A percentile compares a stretch with the other conserved stretches of the same genome.
Conservation (phyloP, 92 coral and sea anemone genomes). For the Heliopora coerulea region DNA sequence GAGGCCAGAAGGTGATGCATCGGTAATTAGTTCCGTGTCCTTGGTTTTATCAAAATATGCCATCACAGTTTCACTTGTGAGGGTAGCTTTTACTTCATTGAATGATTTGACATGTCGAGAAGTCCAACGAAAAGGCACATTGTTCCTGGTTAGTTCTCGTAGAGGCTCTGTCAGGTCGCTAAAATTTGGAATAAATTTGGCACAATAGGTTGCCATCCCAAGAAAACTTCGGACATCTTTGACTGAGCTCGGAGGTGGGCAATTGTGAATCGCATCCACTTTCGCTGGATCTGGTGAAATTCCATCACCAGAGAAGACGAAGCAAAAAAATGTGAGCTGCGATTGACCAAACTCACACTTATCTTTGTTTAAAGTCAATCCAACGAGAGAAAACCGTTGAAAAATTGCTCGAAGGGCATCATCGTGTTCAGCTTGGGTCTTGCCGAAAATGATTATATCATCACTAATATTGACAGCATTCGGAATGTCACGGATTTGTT, state of each 20-base stretch:
- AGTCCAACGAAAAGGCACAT: slow-evolving; percentile 42
- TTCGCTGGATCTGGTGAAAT: slow-evolving; percentile 31
- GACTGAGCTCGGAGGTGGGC: slow-evolving; percentile 3
- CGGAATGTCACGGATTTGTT: slow-evolving; percentile 2
- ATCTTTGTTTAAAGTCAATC: not conserved
- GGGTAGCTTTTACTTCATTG: slow-evolving; percentile 29
- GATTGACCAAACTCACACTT: slow-evolving; percentile 24
- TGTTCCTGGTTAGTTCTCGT: slow-evolving; percentile 37
- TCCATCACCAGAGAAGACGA: slow-evolving; percentile 22
- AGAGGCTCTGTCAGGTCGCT: slow-evolving; percentile 35
- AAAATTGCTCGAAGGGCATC: slow-evolving; percentile 17
- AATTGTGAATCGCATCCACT: slow-evolving; percentile 30
- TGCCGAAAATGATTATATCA: slow-evolving; percentile 1
- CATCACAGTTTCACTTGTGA: slow-evolving; percentile 33
- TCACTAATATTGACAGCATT: slow-evolving; percentile 7
- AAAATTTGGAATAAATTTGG: slow-evolving; percentile 47
- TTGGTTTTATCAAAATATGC: slow-evolving; percentile 32
- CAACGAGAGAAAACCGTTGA: not conserved
- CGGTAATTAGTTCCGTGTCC: slow-evolving; percentile 25
- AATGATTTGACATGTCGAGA: slow-evolving; percentile 33
- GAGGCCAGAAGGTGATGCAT: slow-evolving; percentile 45
- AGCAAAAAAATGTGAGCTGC: slow-evolving; percentile 16
- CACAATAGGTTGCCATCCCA: slow-evolving; percentile 53
- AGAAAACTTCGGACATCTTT: slow-evolving; percentile 45
- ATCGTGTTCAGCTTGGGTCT: slow-evolving; percentile 19